phyloP scores from a whole-genome alignment of 1,140 invertebrate genomes.

The Metaphire vulgaris region DNA sequence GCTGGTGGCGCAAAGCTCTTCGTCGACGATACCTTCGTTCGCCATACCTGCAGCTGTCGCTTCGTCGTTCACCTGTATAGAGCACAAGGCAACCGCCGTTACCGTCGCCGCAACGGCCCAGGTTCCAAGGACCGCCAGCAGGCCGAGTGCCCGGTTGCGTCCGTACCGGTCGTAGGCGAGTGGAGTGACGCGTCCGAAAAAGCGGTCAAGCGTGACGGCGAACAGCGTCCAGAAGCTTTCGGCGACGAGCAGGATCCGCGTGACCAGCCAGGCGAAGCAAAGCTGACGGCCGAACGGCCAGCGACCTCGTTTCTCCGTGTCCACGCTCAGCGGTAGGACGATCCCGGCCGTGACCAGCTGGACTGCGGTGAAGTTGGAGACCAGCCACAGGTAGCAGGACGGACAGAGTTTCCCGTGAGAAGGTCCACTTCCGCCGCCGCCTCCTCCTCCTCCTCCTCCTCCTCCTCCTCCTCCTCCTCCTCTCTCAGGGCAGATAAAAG shows the following conservation, averaged over 20 bases:
- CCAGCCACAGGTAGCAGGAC: not conserved
- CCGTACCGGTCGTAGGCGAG: not conserved
- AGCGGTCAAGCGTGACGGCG: not conserved
- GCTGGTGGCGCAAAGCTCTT: not conserved
- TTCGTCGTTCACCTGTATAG: not conserved
- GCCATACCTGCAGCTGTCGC: not conserved
- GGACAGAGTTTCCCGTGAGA: not conserved
- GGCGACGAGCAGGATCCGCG: not conserved
- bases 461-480: not conserved
- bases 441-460: not conserved
- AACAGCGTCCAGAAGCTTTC: not conserved
- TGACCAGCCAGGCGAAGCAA: not conserved
- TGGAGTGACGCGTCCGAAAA: not conserved
- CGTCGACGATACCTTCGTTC: not conserved
- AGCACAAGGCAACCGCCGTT: not conserved
- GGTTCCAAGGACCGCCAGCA: not conserved
- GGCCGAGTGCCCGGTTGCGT: not conserved
- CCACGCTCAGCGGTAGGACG: not conserved
- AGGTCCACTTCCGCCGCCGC: not conserved
- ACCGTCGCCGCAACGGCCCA: not conserved
- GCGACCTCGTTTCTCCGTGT: not conserved
- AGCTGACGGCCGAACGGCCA: not conserved
- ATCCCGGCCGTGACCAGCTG: not conserved
- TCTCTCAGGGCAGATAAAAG: not conserved
- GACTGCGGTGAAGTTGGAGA: not conserved